These are phyloP conservation scores for Chironomus striatipennis DNA, from an alignment of 1,140 invertebrate species.

Conservation along the genomic window DNA sequence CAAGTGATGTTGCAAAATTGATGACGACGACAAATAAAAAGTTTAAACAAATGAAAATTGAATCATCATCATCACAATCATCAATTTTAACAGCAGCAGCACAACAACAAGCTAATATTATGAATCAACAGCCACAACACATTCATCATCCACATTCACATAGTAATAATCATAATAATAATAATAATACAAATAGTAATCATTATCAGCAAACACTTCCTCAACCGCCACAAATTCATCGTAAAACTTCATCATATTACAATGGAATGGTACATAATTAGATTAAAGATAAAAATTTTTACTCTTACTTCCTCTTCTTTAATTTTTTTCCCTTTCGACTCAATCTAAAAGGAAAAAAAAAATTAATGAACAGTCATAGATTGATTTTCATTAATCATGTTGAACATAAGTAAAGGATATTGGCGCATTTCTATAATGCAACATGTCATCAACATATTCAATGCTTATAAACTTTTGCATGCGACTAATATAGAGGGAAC, in stretches of 20 bases:
- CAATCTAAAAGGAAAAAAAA: too few species aligned
- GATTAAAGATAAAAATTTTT: background rate
- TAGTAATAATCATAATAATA: background rate
- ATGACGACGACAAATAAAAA: conserved; percentile 9
- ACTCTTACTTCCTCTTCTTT: too few species aligned
- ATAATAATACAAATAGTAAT: background rate
- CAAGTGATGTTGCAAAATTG: background rate
- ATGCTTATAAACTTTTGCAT: too few species aligned
- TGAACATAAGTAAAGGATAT: too few species aligned
- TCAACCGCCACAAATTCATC: background rate
- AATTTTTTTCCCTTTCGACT: too few species aligned
- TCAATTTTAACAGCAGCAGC: conserved; percentile 9
- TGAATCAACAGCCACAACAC: background rate
- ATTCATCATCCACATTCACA: background rate
- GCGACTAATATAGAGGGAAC: too few species aligned
- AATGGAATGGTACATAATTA: conserved; percentile 9
- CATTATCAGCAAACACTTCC: background rate
- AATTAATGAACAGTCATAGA: too few species aligned
- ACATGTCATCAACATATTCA: too few species aligned
- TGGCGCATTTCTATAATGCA: too few species aligned
- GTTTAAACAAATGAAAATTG: conserved; percentile 20
- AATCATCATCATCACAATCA: background rate
- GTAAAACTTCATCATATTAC: conserved; percentile 11
- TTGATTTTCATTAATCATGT: too few species aligned
- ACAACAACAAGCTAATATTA: background rate